Evolutionary conservation across 1,140 invertebrate species (phyloP), one percentile per base, ranked within the genome.

Genomic region (Camponotus floridanus): DNA sequence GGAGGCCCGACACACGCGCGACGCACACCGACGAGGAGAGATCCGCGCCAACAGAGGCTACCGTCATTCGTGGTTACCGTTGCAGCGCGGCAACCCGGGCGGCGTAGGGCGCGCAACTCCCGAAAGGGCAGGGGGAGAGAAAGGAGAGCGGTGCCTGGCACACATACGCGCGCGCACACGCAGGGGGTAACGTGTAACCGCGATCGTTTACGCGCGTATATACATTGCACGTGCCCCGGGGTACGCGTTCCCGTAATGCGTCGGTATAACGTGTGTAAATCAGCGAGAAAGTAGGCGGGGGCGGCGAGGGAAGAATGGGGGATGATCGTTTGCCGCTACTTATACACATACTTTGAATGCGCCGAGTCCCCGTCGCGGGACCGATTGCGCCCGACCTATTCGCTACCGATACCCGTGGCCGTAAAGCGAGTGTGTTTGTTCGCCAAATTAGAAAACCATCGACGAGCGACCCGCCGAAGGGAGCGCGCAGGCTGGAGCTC

Each of bases 401-500:
- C 91, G 86, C 59, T 85, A 89, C 74, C 79, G 68, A 76, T 61
- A 74, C 81, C 86, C 81, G 86, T 26, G 26, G 26, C 45, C 68
- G 26, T 79, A 57, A 67, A 79, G 90, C 90, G 91, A 93, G 93
- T 93, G 94, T 94, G 94, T 94, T 94, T 94, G 91, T 92, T 92
- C 92, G 91, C 84, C 93, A 94, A 94, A 94, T 94, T 94, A 94
- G 94, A 94, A 94, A 94, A 94, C 93, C 93, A 94, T 94, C 93
- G 94, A 91, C 93, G 92, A 92, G 89, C 91, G 91, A 91, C 92
- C 92, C 76, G 87, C 87, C 90, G 92, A 92, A 92, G 93, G 92
- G 93, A 92, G 92, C 76, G 21, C 61, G 36, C 51, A 73, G 55
- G n/a, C 51, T 42, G 62, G 21, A 33, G 36, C 13, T 18, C 45